Evolutionary conservation across 2,113 vertebrate genomes (phyloP), one percentile per base, ranked within the genome.

Genomic region (Ictalurus punctatus): DNA sequence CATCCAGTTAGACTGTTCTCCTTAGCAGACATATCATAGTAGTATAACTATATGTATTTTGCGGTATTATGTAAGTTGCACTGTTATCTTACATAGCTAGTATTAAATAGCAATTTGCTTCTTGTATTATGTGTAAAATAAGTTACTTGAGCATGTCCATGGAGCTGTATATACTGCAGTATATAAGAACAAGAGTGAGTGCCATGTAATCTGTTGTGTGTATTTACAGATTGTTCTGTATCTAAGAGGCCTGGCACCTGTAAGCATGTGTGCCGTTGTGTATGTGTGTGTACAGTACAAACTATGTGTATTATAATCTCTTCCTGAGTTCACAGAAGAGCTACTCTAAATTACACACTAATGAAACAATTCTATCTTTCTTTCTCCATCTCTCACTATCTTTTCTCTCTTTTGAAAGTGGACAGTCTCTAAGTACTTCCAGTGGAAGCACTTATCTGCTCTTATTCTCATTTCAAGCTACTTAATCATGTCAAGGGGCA

Each of bases 301-400:
- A 78, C 80, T 84, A 54, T 56, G 19, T 27, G 58, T 37, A 58
- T 86, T 61, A 78, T 74, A n/a, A 58, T 58, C 79, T 82, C 14
- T 37, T 1, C 40, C 86, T 69, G 34, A 84, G 27, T 40, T 58
- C 67, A 76, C 56, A n/a, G 17, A 23, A 67, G 63, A 44, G n/a
- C 56, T n/a, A 87, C 80, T 74, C 87, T 86, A 81, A 87, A n/a
- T 87, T 87, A 86, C 67, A 87, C 73, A 87, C 87, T 84, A 87
- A 81, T 89, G 37, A 84, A 82, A 79, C 6, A 54, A 61, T 84
- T 56, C 61, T 65, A 4, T 63, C 44, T 58, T 76, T 73, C 48
- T 34, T 48, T 34, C 71, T 73, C 40, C 48, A 21, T 61, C 17
- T 83, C 80, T 84, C 59, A 78, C 58, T 67, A 71, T 34, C 63